Evolutionary conservation across 2,888 invertebrate species (phyloP), one percentile per base, ranked within the genome.

Genomic region (Tetheella fluctuosa): DNA sequence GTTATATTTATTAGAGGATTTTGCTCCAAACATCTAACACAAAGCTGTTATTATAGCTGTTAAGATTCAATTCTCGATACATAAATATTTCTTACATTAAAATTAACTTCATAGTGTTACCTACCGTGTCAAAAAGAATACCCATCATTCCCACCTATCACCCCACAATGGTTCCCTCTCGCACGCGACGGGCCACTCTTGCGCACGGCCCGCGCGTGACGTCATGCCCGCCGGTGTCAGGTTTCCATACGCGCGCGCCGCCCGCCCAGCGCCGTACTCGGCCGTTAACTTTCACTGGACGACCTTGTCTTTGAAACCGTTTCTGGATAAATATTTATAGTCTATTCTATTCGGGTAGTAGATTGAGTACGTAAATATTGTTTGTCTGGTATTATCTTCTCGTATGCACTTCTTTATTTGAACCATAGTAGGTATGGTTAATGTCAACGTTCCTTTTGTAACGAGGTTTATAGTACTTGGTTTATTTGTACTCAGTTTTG

Each of bases 151-250:
- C 39, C 7, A 39, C 1, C 39, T 53, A 1, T 10, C 48, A 20
- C 2, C 10, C 10, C 10, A 17, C 48, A 20, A 61, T 65, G 69
- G 75, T 75, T 76, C 74, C 65, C 65, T 84, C 65, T 69, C 69
- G 80, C 65, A 63, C 63, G 61, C 61, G 72, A 80, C 67, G 67
- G 81, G 83, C 83, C 74, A 69, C 39, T 72, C 69, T 69, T 92
- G 93, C 93, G 90, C 93, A 92, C 93, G 92, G 92, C 91, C 81
- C 92, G 85, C 80, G 62, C 57, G 77, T 90, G 87, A 90, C 92
- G 91, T 90, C 89, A 89, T 83, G 52, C 34, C 13, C 34, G 39
- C 39, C 79, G 84, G 89, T 90, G 83, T 92, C 90, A 80, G 82
- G 80, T 92, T 34, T 92, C 74, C 90, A 10, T 66, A 59, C 65